These are phyloP conservation scores for Cynopterus sphinx DNA, from an alignment of 2,797 vertebrate genomes.

Conservation along the genomic window DNA sequence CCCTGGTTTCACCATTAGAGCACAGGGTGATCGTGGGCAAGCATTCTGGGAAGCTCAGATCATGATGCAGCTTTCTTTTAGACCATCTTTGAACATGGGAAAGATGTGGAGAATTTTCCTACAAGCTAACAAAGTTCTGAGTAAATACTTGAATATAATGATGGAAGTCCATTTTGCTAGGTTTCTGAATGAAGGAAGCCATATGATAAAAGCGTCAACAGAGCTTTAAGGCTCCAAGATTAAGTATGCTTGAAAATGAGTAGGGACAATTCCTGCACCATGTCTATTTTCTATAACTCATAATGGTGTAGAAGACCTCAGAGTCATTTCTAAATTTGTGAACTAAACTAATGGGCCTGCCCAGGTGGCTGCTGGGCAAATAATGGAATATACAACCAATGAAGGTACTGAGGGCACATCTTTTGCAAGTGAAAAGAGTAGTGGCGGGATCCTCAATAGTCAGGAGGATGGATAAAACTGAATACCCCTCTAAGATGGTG, in stretches of 20 bases:
- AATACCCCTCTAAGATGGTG: not conserved
- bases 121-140: not conserved
- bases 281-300: not conserved
- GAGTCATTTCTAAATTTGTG: not conserved
- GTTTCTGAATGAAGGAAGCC: not conserved
- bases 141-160: not conserved
- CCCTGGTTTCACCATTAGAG: accelerated
- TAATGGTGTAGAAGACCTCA: not conserved
- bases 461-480: not conserved
- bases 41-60: too few species aligned
- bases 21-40: not conserved
- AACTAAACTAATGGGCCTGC: not conserved
- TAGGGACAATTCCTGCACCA: not conserved
- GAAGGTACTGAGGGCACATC: not conserved
- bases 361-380: not conserved
- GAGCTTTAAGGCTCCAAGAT: not conserved
- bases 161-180: not conserved
- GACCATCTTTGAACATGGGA: not conserved
- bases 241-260: not conserved
- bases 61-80: not conserved
- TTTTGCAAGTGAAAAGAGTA: not conserved
- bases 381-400: too few species aligned
- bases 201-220: too few species aligned
- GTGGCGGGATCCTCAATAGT: not conserved
- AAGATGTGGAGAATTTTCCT: not conserved